A percentile compares a stretch with the other conserved stretches of the same genome.
phyloP scores from a whole-genome alignment of 1,140 invertebrate genomes.

The Drosophila suzukii region DNA sequence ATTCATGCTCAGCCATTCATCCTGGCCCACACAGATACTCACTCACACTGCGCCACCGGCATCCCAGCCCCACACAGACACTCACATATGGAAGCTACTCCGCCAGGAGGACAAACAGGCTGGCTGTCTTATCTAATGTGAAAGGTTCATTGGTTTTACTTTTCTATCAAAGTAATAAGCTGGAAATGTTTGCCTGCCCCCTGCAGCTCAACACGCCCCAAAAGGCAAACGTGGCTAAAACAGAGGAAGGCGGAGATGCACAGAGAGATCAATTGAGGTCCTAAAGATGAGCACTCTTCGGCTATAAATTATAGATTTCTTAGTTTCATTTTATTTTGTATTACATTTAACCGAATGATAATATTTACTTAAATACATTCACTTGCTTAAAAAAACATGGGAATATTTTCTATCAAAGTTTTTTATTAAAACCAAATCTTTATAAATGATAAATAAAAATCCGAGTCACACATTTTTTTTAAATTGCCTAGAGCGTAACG shows the following conservation, averaged over 20 bases:
- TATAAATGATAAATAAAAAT: too few species aligned
- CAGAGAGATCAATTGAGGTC: neutral
- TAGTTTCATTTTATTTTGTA: too few species aligned
- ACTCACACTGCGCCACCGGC: conserved; percentile 27
- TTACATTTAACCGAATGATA: too few species aligned
- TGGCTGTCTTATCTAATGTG: conserved; percentile 78
- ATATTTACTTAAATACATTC: too few species aligned
- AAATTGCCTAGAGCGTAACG: too few species aligned
- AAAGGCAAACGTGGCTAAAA: conserved; percentile 60
- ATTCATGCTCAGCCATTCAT: conserved; percentile 71
- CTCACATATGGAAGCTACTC: conserved; percentile 22
- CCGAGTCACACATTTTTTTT: too few species aligned
- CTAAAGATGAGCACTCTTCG: too few species aligned
- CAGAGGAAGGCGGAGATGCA: conserved; percentile 23
- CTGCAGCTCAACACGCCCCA: conserved; percentile 24
- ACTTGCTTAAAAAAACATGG: too few species aligned
- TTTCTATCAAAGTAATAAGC: conserved; percentile 83
- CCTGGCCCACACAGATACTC: conserved; percentile 44
- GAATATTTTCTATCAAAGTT: too few species aligned
- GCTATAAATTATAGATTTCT: too few species aligned
- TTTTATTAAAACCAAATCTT: too few species aligned
- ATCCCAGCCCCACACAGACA: conserved; percentile 17
- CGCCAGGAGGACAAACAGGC: conserved; percentile 55
- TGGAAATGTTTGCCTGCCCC: conserved; percentile 70
- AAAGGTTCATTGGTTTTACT: conserved; percentile 83